phyloP scores from a whole-genome alignment of 2,888 invertebrate species.

The Cerceris rybyensis region DNA sequence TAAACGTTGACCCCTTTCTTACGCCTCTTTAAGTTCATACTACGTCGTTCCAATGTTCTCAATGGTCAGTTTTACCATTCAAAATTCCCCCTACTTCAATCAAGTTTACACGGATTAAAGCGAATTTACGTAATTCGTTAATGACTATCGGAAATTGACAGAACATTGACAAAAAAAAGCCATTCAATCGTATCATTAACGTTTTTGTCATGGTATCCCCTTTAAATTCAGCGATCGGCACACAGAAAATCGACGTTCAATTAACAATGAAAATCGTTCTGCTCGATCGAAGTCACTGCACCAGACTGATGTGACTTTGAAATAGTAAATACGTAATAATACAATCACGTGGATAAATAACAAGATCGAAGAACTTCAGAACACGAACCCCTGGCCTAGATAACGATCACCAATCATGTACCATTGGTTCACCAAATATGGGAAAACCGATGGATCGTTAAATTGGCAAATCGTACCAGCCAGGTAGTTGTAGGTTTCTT shows the following conservation, averaged over 20 bases:
- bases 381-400: conserved; percentile 15
- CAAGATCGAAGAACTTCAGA: neutral
- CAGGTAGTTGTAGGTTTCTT: conserved; percentile 18
- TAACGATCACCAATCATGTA: conserved; percentile 12
- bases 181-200: conserved; percentile 1
- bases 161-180: conserved; percentile 10
- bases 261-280: neutral
- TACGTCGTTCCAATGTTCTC: neutral
- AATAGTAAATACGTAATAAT: neutral
- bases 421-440: conserved; percentile 35
- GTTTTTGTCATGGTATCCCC: conserved; percentile 18
- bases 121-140: conserved; percentile 47
- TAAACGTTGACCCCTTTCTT: conserved; percentile 34
- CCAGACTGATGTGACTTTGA: neutral
- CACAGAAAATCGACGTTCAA: neutral
- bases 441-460: conserved; percentile 37
- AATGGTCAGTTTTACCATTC: no score
- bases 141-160: conserved; percentile 29
- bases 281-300: neutral
- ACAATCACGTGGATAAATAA: neutral
- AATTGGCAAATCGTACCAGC: conserved; percentile 51
- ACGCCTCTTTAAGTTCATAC: neutral
- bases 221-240: neutral
- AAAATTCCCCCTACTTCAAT: neutral
- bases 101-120: conserved; percentile 3